Evolutionary conservation across 2,797 vertebrate genomes (phyloP), one percentile per base, ranked within the genome.

Genomic region (Xenopus petersii): DNA sequence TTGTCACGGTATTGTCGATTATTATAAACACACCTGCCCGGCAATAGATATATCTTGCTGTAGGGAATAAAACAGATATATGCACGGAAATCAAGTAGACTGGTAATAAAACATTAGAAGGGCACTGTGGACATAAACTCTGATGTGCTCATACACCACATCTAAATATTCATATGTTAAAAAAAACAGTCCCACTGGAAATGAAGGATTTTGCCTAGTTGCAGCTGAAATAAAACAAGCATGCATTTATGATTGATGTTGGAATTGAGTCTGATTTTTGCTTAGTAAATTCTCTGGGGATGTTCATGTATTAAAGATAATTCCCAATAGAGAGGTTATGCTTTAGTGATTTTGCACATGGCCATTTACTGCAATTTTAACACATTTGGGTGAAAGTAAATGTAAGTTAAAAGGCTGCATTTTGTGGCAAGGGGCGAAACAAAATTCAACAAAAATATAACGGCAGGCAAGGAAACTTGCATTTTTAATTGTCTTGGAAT

Each of bases 201-300:
- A 56, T 51, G 11, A 51, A 56, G 54, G 7, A 56, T 56, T 56
- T 16, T 56, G 54, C 54, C n/a, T 56, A n/a, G 16, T 17, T 17
- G 54, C 13, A 17, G 54, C 15, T 16, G 54, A 56, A 56, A 56
- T 56, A 56, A 56, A 17, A 17, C 54, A 56, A 16, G 15, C 54
- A 56, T 56, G 54, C 54, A 56, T 56, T 16, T 56, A 56, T 56
- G 54, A 56, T 56, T 56, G 15, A 56, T 56, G 54, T 56, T 56
- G 12, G 15, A 17, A 56, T 17, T 56, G 2, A 56, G 16, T 16
- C 16, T 15, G 15, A 56, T 56, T 56, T 56, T 56, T 56, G 54
- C 13, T 56, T 56, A 17, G 54, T 56, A 56, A 56, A 56, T 56
- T 15, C 54, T 56, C 54, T 15, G 15, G 54, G 17, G 54, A 56